These are phyloP conservation scores for Rhorus exstirpatorius DNA, from an alignment of 2,888 invertebrate genomes.

Conservation along the genomic window DNA sequence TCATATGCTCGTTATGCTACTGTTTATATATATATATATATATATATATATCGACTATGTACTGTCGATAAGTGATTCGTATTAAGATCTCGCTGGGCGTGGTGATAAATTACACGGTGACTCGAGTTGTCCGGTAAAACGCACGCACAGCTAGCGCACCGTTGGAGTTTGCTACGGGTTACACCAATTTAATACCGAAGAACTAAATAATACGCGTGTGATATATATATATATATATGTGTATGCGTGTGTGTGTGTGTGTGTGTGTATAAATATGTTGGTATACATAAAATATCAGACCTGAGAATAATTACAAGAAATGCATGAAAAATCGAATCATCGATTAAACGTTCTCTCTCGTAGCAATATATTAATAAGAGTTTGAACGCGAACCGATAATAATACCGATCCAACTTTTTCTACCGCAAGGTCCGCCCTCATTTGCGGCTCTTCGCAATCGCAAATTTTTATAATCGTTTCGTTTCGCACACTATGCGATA, in stretches of 20 bases:
- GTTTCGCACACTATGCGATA: not conserved
- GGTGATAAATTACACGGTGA: constrained; percentile 80
- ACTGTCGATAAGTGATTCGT: constrained; percentile 80
- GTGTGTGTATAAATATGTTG: too few species aligned
- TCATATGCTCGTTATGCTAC: constrained; percentile 9
- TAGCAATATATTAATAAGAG: not conserved
- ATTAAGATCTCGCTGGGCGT: constrained; percentile 81
- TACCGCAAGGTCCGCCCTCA: constrained; percentile 9
- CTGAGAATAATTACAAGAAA: constrained; percentile 41
- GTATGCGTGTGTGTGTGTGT: too few species aligned
- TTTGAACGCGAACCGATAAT: too few species aligned
- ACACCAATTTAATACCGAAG: constrained; percentile 51
- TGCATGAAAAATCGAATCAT: constrained; percentile 42
- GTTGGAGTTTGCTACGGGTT: constrained; percentile 21
- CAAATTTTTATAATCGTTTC: constrained; percentile 33
- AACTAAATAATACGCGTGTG: constrained; percentile 15
- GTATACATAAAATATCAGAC: constrained; percentile 15
- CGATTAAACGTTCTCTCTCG: constrained; percentile 20
- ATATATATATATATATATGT: not conserved
- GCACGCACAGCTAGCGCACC: constrained; percentile 22
- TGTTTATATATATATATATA: constrained; percentile 9
- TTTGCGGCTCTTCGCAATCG: constrained; percentile 5
- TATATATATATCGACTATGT: not conserved
- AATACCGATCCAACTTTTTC: not conserved
- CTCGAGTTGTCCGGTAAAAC: constrained; percentile 67